Evolutionary conservation across 2,888 invertebrate genomes (phyloP).

Genomic region (Synergus gifuensis): DNA sequence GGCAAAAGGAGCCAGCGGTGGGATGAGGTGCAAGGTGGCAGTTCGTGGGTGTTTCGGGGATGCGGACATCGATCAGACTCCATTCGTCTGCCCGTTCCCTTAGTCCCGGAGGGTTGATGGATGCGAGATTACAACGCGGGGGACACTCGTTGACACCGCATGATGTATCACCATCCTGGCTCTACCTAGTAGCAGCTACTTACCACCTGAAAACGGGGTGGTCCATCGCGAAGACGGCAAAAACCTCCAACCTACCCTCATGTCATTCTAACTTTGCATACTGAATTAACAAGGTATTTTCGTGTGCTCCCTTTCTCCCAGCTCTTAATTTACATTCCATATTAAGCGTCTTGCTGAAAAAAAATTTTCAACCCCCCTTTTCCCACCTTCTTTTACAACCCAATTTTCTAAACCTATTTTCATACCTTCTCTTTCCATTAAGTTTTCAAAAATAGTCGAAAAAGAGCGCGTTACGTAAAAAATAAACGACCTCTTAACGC

Average conservation of each 20-base stretch:
- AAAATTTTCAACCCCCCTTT: neutral
- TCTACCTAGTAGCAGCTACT: constrained; percentile 53
- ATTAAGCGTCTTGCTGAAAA: neutral
- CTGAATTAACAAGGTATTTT: neutral
- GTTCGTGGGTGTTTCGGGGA: constrained; percentile 59
- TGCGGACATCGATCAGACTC: constrained; percentile 71
- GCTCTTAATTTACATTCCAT: too few relatives aligned
- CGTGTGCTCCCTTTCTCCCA: neutral
- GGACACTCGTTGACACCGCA: constrained; percentile 59
- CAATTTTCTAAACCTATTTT: too few relatives aligned
- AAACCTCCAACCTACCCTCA: neutral
- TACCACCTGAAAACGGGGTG: constrained; percentile 4
- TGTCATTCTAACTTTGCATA: neutral
- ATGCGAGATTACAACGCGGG: constrained; percentile 74
- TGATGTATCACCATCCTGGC: constrained; percentile 56
- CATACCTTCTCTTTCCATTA: too few relatives aligned
- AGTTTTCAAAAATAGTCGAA: too few relatives aligned
- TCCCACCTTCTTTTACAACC: too few relatives aligned
- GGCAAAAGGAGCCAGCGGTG: constrained; percentile 48
- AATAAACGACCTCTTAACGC: too few relatives aligned
- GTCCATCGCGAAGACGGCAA: constrained; percentile 18
- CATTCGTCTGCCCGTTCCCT: constrained; percentile 59
- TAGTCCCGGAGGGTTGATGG: constrained; percentile 71
- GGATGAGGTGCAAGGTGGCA: constrained; percentile 30
- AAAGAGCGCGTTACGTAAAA: too few relatives aligned